Conservation (phyloP, 2,888 invertebrate species). For the Sipha maydis region DNA sequence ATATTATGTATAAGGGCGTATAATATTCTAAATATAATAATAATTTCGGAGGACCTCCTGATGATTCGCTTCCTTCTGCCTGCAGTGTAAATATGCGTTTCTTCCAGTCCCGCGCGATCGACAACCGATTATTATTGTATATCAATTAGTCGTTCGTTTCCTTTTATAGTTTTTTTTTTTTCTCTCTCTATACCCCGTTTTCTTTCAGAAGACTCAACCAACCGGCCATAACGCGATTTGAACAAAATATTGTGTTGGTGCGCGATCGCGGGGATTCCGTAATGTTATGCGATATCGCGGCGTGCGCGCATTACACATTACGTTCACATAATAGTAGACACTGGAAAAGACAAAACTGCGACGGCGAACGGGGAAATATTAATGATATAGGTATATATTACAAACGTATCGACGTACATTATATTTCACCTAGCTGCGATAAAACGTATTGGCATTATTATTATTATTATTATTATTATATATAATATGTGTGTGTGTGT, state of each 20-base stretch:
- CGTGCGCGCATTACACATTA: background rate
- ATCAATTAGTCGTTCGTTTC: conserved; percentile 20
- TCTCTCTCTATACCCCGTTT: background rate
- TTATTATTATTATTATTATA: background rate
- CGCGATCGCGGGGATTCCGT: background rate
- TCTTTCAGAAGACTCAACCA: background rate
- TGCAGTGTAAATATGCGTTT: background rate
- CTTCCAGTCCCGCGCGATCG: background rate
- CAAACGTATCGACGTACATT: too few relatives aligned
- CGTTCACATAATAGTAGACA: background rate
- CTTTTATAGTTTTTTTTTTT: background rate
- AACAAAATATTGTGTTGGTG: background rate
- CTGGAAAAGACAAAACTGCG: background rate
- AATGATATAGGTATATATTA: too few relatives aligned
- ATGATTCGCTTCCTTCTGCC: background rate
- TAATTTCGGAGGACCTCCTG: conserved; percentile 28
- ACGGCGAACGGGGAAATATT: background rate
- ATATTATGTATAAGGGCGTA: background rate
- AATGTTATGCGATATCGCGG: background rate
- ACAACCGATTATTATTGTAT: conserved; percentile 34
- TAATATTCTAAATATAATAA: background rate
- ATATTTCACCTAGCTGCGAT: too few relatives aligned
- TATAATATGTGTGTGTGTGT: background rate
- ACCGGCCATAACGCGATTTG: background rate
- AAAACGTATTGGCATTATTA: background rate